A percentile compares a stretch with the other conserved stretches of the same genome.
Evolutionary conservation across 2,113 vertebrate species (phyloP).

Genomic region (Pangasianodon hypophthalmus): DNA sequence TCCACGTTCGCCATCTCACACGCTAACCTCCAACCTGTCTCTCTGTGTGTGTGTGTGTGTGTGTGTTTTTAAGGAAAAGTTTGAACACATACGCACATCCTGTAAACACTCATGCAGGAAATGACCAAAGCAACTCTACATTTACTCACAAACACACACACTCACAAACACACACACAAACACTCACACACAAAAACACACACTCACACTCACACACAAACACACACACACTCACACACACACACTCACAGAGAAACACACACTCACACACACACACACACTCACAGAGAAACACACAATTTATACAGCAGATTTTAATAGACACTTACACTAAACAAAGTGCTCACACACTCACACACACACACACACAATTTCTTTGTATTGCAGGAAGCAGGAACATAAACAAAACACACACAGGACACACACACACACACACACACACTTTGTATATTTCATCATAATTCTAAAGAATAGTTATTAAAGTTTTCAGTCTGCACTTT

Average conservation of each 20-base stretch:
- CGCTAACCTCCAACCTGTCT: neutral
- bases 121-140: neutral
- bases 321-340: neutral
- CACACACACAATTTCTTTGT: neutral
- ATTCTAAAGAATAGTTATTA: neutral
- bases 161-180: neutral
- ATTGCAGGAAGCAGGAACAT: conserved; percentile 1
- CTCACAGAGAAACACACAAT: neutral
- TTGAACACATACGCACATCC: conserved; percentile 2
- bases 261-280: neutral
- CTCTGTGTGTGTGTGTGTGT: neutral
- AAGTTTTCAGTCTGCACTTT: neutral
- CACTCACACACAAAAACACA: neutral
- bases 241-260: too few species aligned
- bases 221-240: neutral
- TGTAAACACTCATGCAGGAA: conserved; percentile 25
- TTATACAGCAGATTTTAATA: neutral
- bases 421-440: neutral
- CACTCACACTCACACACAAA: neutral
- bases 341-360: neutral
- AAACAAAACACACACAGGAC: neutral
- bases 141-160: neutral
- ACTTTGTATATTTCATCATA: neutral
- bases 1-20: conserved; percentile 63
- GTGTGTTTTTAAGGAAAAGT: neutral